Evolutionary conservation across 2,888 invertebrate species (phyloP).

Genomic region (Rapana venosa): DNA sequence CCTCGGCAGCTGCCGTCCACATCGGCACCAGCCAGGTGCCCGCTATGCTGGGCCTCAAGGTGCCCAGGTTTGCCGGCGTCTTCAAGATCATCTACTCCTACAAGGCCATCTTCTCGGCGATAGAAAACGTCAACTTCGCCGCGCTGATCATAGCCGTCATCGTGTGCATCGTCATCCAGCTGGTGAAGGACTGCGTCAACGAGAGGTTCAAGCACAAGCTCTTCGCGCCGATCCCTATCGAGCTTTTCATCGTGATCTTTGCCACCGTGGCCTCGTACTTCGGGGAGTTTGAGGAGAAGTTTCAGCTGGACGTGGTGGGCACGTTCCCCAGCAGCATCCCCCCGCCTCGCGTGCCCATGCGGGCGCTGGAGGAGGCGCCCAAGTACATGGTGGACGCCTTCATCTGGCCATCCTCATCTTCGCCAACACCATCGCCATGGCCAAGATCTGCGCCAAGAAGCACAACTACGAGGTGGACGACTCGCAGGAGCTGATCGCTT

Average conservation of each 20-base stretch:
- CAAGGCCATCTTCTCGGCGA: slow-evolving; percentile 65
- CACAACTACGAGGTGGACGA: slow-evolving; percentile 76
- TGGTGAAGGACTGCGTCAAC: slow-evolving; percentile 74
- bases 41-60: slow-evolving; percentile 71
- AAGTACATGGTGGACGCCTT: slow-evolving; percentile 71
- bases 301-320: slow-evolving; percentile 65
- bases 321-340: slow-evolving; percentile 71
- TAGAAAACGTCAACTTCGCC: slow-evolving; percentile 64
- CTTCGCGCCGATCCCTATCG: slow-evolving; percentile 75
- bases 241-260: slow-evolving; percentile 73
- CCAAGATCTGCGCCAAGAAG: slow-evolving; percentile 78
- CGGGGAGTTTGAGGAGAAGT: slow-evolving; percentile 58
- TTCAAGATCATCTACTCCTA: slow-evolving; percentile 71
- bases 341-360: slow-evolving; percentile 65
- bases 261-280: slow-evolving; percentile 69
- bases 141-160: slow-evolving; percentile 66
- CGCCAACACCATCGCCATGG: slow-evolving; percentile 76
- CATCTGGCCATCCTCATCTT: slow-evolving; percentile 75
- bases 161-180: slow-evolving; percentile 62
- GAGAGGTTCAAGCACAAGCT: slow-evolving; percentile 73
- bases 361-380: slow-evolving; percentile 59
- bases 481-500: slow-evolving; percentile 79
- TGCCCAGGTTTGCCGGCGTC: slow-evolving; percentile 65
- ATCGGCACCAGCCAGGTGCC: slow-evolving; percentile 75
- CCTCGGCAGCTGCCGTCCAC: slow-evolving; percentile 75